Evolutionary conservation across 2,797 vertebrate genomes (phyloP), one percentile per base, ranked within the genome.

Genomic region (Glossophaga mutica): DNA sequence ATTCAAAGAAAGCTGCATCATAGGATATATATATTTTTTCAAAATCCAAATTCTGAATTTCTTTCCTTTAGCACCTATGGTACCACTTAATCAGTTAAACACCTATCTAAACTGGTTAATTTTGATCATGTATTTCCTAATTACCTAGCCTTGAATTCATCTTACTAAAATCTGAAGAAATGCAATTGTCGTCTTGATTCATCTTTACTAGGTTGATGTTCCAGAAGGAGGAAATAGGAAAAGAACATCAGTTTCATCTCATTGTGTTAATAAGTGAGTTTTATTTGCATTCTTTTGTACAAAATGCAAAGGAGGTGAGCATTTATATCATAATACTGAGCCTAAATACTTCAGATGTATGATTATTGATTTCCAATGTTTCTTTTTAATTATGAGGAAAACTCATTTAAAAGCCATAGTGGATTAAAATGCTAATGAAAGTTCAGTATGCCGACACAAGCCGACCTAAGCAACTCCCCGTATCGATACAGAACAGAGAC

Each of bases 191-290:
- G 50, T 24, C 29, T 83, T 95, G 52, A 74, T 90, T 94, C 97
- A 39, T 97, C 96, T 96, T 32, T 93, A 39, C 77, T 97, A 99
- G 99, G 93, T 98, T 97, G 98, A 99, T 97, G 84, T 98, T 96
- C 97, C 98, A 90, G 98, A 98, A 97, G 98, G 97, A 94, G 68
- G 73, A 87, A 97, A 95, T 89, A 94, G 87, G 76, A 98, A 96
- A 97, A 98, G 97, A 97, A 94, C 71, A 94, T 78, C 85, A 1
- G 39, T 88, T 96, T 96, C 97, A 86, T 91, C 98, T 92, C 96
- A 21, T 46, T 96, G 50, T 94, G 44, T 98, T 95, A 98, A 95
- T 95, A 98, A 95, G 99, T 99, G 96, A 99, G 98, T 98, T 96
- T 95, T 65, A 93, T 90, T 48, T 94, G 76, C 94, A 12, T 96